These are phyloP conservation scores for Oikopleura vanhoeffeni DNA, from an alignment of 23 tunicate species.

Conservation along the genomic window DNA sequence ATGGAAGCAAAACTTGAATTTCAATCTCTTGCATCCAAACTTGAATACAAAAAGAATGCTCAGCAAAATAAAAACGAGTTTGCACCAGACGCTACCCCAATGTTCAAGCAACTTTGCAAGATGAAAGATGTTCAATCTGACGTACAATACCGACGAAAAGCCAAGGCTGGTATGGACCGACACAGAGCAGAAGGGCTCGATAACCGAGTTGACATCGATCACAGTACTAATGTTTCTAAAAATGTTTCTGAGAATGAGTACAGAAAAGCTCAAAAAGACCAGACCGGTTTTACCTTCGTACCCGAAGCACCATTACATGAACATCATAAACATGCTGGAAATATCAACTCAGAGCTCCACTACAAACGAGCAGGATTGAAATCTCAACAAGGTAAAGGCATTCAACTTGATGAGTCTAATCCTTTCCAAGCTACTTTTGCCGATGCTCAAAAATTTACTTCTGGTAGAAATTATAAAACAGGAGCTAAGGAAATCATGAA, in stretches of 20 bases:
- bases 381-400: constrained; percentile 66
- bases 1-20: constrained; percentile 8
- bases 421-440: background rate
- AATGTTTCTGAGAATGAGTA: background rate
- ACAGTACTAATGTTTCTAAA: constrained; percentile 19
- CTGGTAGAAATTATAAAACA: constrained; percentile 6
- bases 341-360: constrained; percentile 25
- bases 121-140: constrained; percentile 12
- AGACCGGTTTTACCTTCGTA: background rate
- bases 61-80: constrained; percentile 26
- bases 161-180: constrained; percentile 39
- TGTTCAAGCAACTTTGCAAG: background rate
- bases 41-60: constrained; percentile 20
- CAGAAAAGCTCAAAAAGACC: background rate
- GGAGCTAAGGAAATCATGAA: background rate
- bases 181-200: constrained; percentile 45
- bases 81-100: background rate
- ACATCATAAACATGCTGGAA: constrained; percentile 13
- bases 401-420: constrained; percentile 53
- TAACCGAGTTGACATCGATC: constrained; percentile 44
- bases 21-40: background rate
- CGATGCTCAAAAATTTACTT: background rate
- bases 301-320: constrained; percentile 2
- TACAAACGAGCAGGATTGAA: constrained; percentile 44
- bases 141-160: constrained; percentile 46